Evolutionary conservation across 1,140 invertebrate genomes (phyloP).

Genomic region (Bombus polaris): DNA sequence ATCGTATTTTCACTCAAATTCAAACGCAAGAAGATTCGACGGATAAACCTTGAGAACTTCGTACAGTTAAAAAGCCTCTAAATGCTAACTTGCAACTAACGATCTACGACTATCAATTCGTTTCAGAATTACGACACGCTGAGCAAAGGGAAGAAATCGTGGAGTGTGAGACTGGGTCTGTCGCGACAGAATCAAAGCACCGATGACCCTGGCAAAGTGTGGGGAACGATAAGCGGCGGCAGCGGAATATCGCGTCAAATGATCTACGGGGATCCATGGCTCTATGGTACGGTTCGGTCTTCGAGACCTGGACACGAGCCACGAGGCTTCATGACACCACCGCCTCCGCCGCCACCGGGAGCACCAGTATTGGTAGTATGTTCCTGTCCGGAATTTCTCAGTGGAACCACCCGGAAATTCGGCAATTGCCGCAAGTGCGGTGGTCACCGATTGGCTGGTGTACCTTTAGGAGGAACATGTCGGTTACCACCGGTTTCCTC

Average conservation of each 20-base stretch:
- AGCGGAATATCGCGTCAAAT: constrained; percentile 89
- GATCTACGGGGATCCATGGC: constrained; percentile 91
- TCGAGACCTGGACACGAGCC: constrained; percentile 77
- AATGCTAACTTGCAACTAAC: not conserved
- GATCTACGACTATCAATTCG: not conserved
- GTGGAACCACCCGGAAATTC: constrained; percentile 89
- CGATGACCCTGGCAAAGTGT: constrained; percentile 82
- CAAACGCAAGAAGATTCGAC: not conserved
- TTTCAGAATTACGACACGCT: constrained; percentile 80
- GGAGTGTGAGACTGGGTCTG: constrained; percentile 80
- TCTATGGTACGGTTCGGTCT: constrained; percentile 89
- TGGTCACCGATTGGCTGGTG: constrained; percentile 87
- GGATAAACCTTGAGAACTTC: not conserved
- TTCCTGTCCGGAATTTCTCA: constrained; percentile 89
- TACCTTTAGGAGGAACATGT: constrained; percentile 83
- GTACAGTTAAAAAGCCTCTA: too few species aligned
- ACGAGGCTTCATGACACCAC: constrained; percentile 61
- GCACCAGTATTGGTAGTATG: constrained; percentile 88
- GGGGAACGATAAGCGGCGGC: constrained; percentile 83
- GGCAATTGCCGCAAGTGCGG: constrained; percentile 90
- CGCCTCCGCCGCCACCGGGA: constrained; percentile 73
- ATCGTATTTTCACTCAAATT: not conserved
- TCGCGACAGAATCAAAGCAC: constrained; percentile 75
- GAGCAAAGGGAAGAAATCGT: constrained; percentile 81
- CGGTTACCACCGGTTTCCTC: constrained; percentile 83